These are phyloP conservation scores for Hexactinellida sp. DNA, from an alignment of 37 sponge, comb jelly and placozoan genomes.

Conservation along the genomic window DNA sequence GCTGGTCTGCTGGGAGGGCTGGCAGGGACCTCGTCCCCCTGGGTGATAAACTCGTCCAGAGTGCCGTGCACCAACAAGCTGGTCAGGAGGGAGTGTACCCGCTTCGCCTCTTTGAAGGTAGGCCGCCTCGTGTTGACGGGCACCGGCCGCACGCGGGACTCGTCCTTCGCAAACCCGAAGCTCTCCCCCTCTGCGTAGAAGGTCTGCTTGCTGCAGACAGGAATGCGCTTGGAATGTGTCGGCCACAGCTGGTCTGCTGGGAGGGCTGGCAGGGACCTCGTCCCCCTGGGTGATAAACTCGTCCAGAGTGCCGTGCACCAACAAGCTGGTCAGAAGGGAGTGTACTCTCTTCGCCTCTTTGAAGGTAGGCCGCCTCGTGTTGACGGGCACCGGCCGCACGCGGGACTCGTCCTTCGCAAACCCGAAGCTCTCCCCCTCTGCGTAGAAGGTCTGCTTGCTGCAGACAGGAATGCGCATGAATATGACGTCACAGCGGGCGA, in stretches of 20 bases:
- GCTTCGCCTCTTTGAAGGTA: conserved; percentile 62
- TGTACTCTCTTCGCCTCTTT: conserved; percentile 58
- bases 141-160: conserved; percentile 44
- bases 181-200: conserved; percentile 22
- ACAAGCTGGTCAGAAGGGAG: conserved; percentile 26
- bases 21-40: neutral
- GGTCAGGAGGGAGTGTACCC: conserved; percentile 38
- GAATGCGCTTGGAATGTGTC: conserved; percentile 55
- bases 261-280: neutral
- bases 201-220: conserved; percentile 28
- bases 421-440: conserved; percentile 22
- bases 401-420: conserved; percentile 33
- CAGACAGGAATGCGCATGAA: conserved; percentile 53
- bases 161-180: conserved; percentile 22
- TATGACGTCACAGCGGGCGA: conserved; percentile 30
- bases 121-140: conserved; percentile 74
- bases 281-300: neutral
- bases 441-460: conserved; percentile 19
- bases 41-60: neutral
- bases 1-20: neutral
- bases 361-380: conserved; percentile 71
- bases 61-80: neutral
- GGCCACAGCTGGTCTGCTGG: neutral
- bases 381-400: conserved; percentile 56
- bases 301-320: neutral